Evolutionary conservation across 92 coral and sea anemone genomes (phyloP).

Genomic region (Ricordea florida): DNA sequence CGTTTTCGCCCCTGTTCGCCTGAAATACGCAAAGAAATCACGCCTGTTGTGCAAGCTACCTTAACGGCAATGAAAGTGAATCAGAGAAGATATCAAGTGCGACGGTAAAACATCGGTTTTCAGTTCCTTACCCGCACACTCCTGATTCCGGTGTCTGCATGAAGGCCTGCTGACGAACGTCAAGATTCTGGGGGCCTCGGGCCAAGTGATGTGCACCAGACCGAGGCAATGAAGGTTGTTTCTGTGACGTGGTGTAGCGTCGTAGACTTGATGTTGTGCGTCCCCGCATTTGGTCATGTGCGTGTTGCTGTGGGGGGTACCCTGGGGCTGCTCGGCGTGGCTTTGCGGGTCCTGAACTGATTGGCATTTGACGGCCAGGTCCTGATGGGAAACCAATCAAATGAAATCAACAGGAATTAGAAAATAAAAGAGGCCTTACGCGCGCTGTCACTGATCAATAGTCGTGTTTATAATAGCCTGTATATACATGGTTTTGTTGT

Average conservation of each 20-base stretch:
- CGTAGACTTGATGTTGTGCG: conserved; percentile 76
- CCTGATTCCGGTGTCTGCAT: conserved; percentile 99
- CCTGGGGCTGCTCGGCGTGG: conserved; percentile 85
- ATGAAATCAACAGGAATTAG: background rate
- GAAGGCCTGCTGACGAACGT: conserved; percentile 72
- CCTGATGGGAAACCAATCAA: conserved; percentile 46
- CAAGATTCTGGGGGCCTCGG: conserved; percentile 68
- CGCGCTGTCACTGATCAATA: no score
- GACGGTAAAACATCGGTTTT: background rate
- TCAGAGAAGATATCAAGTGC: no score
- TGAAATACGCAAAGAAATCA: no score
- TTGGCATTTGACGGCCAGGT: conserved; percentile 75
- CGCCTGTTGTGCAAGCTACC: no score
- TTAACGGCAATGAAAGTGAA: no score
- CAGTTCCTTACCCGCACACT: conserved; percentile 90
- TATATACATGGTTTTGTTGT: no score
- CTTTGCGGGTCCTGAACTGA: conserved; percentile 46
- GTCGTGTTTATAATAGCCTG: no score
- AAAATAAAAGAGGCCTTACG: background rate
- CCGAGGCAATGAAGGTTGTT: conserved; percentile 85
- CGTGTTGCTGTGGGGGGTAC: conserved; percentile 53
- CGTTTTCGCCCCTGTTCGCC: no score
- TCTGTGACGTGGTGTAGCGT: conserved; percentile 65
- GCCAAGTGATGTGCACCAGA: conserved; percentile 95
- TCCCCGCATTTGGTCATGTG: conserved; percentile 34